Evolutionary conservation across 2,888 invertebrate species (phyloP).

Genomic region (Mesorhabditis belari): DNA sequence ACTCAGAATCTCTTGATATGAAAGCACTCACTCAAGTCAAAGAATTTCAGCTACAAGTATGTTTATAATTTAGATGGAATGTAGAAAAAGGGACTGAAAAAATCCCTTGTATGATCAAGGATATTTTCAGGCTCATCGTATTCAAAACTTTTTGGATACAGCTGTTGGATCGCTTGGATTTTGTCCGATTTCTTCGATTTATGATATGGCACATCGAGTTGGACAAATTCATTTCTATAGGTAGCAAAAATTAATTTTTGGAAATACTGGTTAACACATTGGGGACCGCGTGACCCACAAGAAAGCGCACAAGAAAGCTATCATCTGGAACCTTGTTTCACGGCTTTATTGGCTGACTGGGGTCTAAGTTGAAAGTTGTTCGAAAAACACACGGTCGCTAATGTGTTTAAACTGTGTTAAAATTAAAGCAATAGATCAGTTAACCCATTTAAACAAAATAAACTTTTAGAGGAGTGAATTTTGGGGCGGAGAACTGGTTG

Average conservation of each 20-base stretch:
- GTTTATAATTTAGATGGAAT: background rate
- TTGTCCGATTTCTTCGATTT: constrained; percentile 39
- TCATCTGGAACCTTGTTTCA: too few relatives aligned
- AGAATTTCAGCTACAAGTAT: constrained; percentile 40
- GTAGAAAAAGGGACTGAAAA: background rate
- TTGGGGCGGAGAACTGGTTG: constrained; percentile 46
- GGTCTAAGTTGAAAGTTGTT: too few relatives aligned
- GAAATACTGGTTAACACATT: too few relatives aligned
- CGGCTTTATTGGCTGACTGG: too few relatives aligned
- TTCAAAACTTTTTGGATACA: constrained; percentile 43
- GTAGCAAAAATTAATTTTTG: constrained; percentile 8
- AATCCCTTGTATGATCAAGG: background rate
- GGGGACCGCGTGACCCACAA: too few relatives aligned
- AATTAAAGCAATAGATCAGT: too few relatives aligned
- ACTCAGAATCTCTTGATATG: constrained; percentile 33
- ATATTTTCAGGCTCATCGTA: constrained; percentile 34
- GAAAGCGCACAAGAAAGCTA: too few relatives aligned
- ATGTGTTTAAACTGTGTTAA: too few relatives aligned
- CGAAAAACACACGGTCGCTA: too few relatives aligned
- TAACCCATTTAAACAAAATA: background rate
- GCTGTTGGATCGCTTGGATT: constrained; percentile 44
- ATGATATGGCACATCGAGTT: constrained; percentile 44
- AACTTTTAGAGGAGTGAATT: constrained; percentile 38
- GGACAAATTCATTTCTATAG: constrained; percentile 46
- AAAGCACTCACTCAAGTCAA: constrained; percentile 34